phyloP scores from a whole-genome alignment of 64 coral and sea anemone genomes.

The Pocillopora verrucosa region DNA sequence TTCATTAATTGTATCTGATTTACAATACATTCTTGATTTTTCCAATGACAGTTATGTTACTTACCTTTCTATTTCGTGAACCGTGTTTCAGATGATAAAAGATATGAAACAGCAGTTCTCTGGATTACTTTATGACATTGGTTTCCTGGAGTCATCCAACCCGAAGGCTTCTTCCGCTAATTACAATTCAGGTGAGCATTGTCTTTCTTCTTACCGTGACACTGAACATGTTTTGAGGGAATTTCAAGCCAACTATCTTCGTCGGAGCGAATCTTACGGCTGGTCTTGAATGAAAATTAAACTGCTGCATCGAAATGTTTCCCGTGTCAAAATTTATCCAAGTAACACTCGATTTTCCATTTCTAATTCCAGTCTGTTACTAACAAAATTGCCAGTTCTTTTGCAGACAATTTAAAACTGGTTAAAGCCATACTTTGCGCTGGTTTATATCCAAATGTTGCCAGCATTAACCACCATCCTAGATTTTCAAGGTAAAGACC shows the following conservation, averaged over 20 bases:
- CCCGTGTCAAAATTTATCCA: no score
- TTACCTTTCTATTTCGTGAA: no score
- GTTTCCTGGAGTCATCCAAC: conserved; percentile 72
- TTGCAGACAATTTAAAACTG: conserved; percentile 82
- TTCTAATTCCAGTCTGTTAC: not conserved
- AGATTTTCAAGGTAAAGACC: conserved; percentile 48
- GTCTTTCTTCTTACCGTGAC: not conserved
- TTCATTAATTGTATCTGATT: no score
- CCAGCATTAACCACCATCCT: conserved; percentile 47
- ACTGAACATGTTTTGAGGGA: not conserved
- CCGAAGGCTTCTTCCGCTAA: conserved; percentile 68
- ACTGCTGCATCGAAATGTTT: no score
- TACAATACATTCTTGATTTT: no score
- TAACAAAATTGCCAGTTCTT: not conserved
- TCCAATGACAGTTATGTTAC: no score
- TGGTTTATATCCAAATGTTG: conserved; percentile 94
- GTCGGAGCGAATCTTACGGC: no score
- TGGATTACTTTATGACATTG: conserved; percentile 71
- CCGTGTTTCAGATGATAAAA: conserved; percentile 80
- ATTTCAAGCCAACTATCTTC: not conserved
- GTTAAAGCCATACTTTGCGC: conserved; percentile 92
- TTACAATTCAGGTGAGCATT: conserved; percentile 70
- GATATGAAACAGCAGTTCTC: conserved; percentile 97
- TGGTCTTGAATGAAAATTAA: no score
- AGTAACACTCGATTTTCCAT: not conserved